Percentiles rank a stretch among this genome's conserved stretches.
Conservation (phyloP, 2,888 invertebrate genomes). For the Apamea crenata region DNA sequence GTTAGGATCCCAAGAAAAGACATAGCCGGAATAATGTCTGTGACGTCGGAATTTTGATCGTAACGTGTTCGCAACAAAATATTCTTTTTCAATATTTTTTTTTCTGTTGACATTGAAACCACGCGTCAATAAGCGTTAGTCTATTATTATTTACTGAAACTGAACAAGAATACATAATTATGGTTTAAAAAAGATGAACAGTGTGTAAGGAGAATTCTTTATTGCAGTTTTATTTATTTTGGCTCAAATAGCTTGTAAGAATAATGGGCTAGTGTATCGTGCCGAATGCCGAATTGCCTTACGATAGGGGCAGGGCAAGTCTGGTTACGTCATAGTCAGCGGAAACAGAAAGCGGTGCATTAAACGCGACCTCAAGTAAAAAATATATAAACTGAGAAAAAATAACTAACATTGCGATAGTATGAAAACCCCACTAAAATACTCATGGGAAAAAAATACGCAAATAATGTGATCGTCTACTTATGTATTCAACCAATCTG, state of each 20-base stretch:
- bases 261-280: neutral
- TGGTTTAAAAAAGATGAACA: neutral
- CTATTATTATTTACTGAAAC: neutral
- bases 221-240: slow-evolving; percentile 3
- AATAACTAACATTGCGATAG: neutral
- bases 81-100: neutral
- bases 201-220: neutral
- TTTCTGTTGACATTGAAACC: neutral
- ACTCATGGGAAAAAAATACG: neutral
- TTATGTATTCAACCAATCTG: neutral
- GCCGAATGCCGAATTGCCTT: neutral
- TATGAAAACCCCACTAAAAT: neutral
- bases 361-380: neutral
- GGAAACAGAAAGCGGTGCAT: neutral
- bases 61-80: neutral
- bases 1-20: neutral
- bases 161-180: neutral
- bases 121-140: too few species aligned
- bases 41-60: neutral
- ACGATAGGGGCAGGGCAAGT: neutral
- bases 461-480: neutral
- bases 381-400: too few species aligned
- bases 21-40: neutral
- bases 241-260: neutral
- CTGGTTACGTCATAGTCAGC: slow-evolving; percentile 2